Base-by-base conservation (phyloP, 2,888 invertebrate genomes). In the Yponomeuta evonymella region DNA sequence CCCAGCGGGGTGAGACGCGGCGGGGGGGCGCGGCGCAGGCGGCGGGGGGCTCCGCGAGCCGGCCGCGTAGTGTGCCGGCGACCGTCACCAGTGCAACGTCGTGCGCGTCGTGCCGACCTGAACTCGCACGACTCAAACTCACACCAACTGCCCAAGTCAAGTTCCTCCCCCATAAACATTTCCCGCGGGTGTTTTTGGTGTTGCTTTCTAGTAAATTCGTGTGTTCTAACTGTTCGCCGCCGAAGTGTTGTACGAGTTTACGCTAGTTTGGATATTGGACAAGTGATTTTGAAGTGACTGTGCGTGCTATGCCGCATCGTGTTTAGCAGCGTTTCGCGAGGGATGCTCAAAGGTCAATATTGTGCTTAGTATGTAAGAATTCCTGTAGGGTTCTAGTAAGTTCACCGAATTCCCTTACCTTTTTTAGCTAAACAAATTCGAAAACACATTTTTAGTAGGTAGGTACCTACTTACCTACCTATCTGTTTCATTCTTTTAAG, bases 271-370 rank as follows among this genome's bases (percentile, higher is more conserved):
- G 89, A 89, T 88, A 87, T 82, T 90, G 90, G 90, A 90, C 90
- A 83, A 90, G 92, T 91, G 92, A 81, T 87, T 79, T 77, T 70
- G 51, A 83, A 84, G 92, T 91, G 91, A 86, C 87, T 88, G 82
- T 80, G 88, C 88, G 88, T 89, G 91, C 84, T 85, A 90, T 92
- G 92, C 90, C 85, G 89, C 89, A 85, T 80, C 84, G 81, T 82
- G 85, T 83, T 84, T 91, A 90, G 83, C 90, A 84, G 87, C 88
- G 88, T 87, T 86, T 91, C 84, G 87, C 92, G 85, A 92, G 92
- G 91, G 87, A 92, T 92, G 92, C 90, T 90, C 88, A 87, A 82
- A 92, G 92, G 92, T 92, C 89, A 83, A 82, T 85, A 86, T 58
- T 58, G 87, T 43, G 43, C 43, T 43, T 87, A 86, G 83, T 79